phyloP scores from a whole-genome alignment of 2,113 vertebrate species.

The Octodon degus region DNA sequence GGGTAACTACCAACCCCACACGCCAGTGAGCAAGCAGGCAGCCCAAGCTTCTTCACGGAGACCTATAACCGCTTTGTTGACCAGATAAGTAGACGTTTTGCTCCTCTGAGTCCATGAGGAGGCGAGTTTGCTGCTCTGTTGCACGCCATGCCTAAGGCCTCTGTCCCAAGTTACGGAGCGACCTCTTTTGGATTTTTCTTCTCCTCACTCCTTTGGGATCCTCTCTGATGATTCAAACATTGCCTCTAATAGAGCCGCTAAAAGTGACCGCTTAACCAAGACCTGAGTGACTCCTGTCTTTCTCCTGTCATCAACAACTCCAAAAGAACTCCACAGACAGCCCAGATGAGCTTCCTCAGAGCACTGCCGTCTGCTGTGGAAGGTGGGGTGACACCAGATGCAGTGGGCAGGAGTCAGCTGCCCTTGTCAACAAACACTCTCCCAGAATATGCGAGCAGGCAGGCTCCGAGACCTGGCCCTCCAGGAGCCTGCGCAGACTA shows the following conservation, averaged over 20 bases:
- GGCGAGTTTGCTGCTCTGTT: neutral
- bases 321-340: neutral
- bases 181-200: neutral
- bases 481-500: too few species aligned
- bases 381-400: too few species aligned
- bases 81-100: neutral
- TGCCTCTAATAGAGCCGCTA: neutral
- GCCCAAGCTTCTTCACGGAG: neutral
- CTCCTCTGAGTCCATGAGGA: neutral
- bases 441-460: too few species aligned
- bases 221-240: neutral
- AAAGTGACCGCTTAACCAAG: neutral
- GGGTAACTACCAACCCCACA: neutral
- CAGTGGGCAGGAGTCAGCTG: too few species aligned
- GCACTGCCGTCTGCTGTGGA: too few species aligned
- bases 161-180: neutral
- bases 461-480: too few species aligned
- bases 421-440: too few species aligned
- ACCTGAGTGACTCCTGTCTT: neutral
- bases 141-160: neutral
- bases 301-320: neutral
- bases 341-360: neutral
- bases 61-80: neutral
- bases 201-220: neutral
- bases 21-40: neutral